Conservation (phyloP, 2,888 invertebrate species). For the Amiota communis region DNA sequence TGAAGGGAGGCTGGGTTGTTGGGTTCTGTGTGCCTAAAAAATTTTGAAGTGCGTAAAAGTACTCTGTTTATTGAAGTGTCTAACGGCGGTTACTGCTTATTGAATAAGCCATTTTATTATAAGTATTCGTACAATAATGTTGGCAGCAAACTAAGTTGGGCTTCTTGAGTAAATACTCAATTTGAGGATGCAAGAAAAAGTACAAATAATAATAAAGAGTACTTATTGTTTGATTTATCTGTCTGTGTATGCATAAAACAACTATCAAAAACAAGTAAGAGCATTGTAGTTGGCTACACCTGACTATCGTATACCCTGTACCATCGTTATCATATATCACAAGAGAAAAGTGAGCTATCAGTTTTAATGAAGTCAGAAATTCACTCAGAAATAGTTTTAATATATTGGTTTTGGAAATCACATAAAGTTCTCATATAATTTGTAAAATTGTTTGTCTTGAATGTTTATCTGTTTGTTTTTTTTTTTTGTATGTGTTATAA, state of each 20-base stretch:
- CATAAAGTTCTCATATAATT: too few species aligned
- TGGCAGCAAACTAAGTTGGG: constrained; percentile 20
- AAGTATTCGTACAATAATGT: constrained; percentile 39
- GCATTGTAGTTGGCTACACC: background rate
- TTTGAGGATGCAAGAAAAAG: constrained; percentile 57
- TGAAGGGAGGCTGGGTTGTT: constrained; percentile 23
- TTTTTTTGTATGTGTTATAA: too few species aligned
- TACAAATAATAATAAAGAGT: constrained; percentile 73
- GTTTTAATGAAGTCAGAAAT: constrained; percentile 60
- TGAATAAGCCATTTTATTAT: constrained; percentile 72
- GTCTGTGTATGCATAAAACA: constrained; percentile 69
- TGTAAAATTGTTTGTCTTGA: too few species aligned
- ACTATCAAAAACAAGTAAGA: background rate
- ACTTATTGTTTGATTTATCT: constrained; percentile 74
- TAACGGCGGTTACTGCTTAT: constrained; percentile 64
- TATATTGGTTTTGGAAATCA: too few species aligned
- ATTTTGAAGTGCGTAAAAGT: constrained; percentile 27
- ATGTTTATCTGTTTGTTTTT: too few species aligned
- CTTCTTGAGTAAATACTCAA: constrained; percentile 62
- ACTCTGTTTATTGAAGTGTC: constrained; percentile 63
- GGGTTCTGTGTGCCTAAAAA: constrained; percentile 26
- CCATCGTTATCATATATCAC: too few species aligned
- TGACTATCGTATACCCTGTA: too few species aligned
- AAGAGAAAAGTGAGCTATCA: constrained; percentile 22
- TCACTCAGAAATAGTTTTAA: too few species aligned